Conservation (phyloP, 1,140 invertebrate genomes). For the Drosophila setifemur region DNA sequence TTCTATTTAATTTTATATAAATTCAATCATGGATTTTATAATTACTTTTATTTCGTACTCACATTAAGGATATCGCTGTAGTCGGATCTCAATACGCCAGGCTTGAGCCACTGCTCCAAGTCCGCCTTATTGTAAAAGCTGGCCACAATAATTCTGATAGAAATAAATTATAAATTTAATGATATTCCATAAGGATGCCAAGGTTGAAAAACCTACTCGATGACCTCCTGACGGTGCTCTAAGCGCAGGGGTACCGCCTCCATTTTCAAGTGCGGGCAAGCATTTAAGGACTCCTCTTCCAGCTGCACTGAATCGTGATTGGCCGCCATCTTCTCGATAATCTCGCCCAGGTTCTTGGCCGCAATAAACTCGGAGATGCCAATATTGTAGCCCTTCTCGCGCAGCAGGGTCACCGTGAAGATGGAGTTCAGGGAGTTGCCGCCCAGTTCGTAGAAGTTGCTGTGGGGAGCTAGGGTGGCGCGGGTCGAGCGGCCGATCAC, state of each 20-base stretch:
- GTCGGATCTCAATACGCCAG: conserved; percentile 85
- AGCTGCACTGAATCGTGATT: conserved; percentile 61
- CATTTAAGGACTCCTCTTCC: conserved; percentile 60
- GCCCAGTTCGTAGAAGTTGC: conserved; percentile 92
- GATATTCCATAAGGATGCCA: neutral
- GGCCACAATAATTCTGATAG: conserved; percentile 89
- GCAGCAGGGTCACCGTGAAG: conserved; percentile 89
- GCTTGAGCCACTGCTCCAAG: conserved; percentile 89
- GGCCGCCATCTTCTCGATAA: conserved; percentile 84
- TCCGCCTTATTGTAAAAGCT: conserved; percentile 94
- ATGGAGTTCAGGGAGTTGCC: conserved; percentile 94
- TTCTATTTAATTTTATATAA: no score
- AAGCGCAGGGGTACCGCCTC: conserved; percentile 85
- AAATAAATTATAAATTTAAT: neutral
- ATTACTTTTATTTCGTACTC: neutral
- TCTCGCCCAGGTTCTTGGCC: conserved; percentile 87
- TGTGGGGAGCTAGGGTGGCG: conserved; percentile 84
- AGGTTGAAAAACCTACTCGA: conserved; percentile 81
- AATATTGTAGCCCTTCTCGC: conserved; percentile 90
- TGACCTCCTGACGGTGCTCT: conserved; percentile 86
- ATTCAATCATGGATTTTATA: neutral
- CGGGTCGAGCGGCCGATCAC: conserved; percentile 86
- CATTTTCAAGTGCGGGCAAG: conserved; percentile 82
- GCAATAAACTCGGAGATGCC: conserved; percentile 91
- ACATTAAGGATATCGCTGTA: conserved; percentile 87